Evolutionary conservation across 2,113 vertebrate genomes (phyloP).

Genomic region (Rostratula benghalensis): DNA sequence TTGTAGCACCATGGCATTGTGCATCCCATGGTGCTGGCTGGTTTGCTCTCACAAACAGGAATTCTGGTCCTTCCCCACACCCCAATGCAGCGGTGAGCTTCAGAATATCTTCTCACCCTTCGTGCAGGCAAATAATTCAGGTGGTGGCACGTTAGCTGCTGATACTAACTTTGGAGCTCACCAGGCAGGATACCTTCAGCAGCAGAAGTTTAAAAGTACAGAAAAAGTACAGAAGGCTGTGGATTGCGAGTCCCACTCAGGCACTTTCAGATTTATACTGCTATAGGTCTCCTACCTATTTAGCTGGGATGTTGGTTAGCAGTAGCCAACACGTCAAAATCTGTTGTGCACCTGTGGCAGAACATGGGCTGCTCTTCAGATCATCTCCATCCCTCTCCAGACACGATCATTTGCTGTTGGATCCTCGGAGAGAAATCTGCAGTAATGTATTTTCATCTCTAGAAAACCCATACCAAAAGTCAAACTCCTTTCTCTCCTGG

Average conservation of each 20-base stretch:
- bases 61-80: neutral
- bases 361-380: neutral
- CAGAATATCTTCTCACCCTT: neutral
- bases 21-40: neutral
- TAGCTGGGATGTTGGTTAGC: neutral
- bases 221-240: neutral
- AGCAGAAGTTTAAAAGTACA: neutral
- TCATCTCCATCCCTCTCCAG: neutral
- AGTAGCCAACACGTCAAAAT: neutral
- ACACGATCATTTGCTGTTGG: neutral
- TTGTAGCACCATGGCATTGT: accelerated
- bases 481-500: neutral
- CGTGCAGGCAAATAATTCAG: too few species aligned
- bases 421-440: neutral
- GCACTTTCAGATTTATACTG: neutral
- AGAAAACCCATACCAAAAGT: neutral
- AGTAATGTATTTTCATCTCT: neutral
- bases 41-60: neutral
- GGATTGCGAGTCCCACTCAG: neutral
- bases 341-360: neutral
- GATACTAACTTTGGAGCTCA: neutral
- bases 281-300: neutral
- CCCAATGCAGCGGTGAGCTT: neutral
- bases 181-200: neutral
- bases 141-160: accelerated